Evolutionary conservation across 2,797 vertebrate genomes (phyloP).

Genomic region (Gobionotothen gibberifrons): DNA sequence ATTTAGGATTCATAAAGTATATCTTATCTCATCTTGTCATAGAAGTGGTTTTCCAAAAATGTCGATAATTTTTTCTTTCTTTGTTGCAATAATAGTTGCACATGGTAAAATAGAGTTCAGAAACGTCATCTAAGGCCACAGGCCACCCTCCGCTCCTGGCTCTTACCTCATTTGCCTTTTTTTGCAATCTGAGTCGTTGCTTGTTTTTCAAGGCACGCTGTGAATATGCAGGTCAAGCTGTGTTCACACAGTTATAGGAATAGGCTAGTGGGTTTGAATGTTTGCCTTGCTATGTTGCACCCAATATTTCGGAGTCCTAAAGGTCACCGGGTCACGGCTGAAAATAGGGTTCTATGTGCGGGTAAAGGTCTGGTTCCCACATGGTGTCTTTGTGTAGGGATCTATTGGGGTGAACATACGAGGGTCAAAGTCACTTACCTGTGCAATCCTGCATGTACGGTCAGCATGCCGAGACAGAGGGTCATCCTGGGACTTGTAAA

Average conservation of each 20-base stretch:
- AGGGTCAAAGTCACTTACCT: slow-evolving; percentile 45
- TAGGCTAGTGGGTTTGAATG: slow-evolving; percentile 21
- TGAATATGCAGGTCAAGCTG: slow-evolving; percentile 44
- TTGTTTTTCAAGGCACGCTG: slow-evolving; percentile 38
- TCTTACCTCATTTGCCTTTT: slow-evolving; percentile 11
- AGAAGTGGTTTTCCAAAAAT: too few species aligned
- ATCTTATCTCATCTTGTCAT: too few species aligned
- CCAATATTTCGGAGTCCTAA: slow-evolving; percentile 53
- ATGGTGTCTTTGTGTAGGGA: slow-evolving; percentile 30
- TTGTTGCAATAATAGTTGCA: background rate
- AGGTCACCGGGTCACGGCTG: slow-evolving; percentile 48
- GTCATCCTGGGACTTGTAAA: slow-evolving; percentile 5
- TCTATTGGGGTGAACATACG: slow-evolving; percentile 25
- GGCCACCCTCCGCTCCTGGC: background rate
- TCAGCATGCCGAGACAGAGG: slow-evolving; percentile 23
- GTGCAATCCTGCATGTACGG: slow-evolving; percentile 18
- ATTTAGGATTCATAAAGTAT: too few species aligned
- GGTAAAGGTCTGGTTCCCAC: slow-evolving; percentile 56
- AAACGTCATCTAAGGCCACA: background rate
- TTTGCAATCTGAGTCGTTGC: slow-evolving; percentile 6
- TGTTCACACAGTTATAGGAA: slow-evolving; percentile 31
- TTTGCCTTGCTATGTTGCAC: slow-evolving; percentile 43
- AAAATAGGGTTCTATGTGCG: slow-evolving; percentile 58
- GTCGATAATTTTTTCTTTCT: background rate
- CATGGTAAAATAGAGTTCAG: background rate